Percentiles rank a stretch among this genome's conserved stretches.
Conservation (phyloP, 2,113 vertebrate genomes). For the Herpetotheres cachinnans region DNA sequence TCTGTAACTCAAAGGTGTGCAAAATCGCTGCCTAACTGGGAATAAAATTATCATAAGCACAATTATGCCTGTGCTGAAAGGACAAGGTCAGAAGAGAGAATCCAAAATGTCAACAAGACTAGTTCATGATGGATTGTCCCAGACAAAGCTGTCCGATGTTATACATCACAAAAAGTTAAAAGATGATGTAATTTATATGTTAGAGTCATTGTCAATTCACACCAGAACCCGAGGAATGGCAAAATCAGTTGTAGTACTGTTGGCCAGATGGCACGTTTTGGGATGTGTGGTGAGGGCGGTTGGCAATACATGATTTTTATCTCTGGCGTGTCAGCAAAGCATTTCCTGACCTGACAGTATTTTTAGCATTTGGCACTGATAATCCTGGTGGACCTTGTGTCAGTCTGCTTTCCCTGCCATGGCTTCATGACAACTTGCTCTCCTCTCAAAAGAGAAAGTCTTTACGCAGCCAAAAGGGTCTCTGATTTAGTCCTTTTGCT, state of each 20-base stretch:
- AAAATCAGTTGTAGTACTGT: background rate
- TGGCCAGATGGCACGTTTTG: background rate
- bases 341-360: constrained; percentile 1
- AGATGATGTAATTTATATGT: constrained; percentile 47
- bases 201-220: constrained; percentile 38
- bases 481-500: background rate
- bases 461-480: background rate
- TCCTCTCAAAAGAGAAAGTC: background rate
- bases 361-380: constrained; percentile 2
- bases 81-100: constrained; percentile 60
- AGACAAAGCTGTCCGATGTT: constrained; percentile 46
- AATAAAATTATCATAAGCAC: constrained; percentile 59
- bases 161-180: constrained; percentile 63
- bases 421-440: background rate
- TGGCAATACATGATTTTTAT: background rate
- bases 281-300: constrained; percentile 31
- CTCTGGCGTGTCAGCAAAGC: background rate
- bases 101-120: constrained; percentile 59
- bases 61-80: constrained; percentile 49
- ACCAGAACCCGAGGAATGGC: background rate
- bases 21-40: constrained; percentile 52
- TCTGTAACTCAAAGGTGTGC: constrained; percentile 52
- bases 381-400: background rate
- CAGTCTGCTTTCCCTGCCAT: background rate
- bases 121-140: constrained; percentile 49